These are phyloP conservation scores for Macropus fuliginosus DNA, from an alignment of 2,797 vertebrate genomes.

Conservation along the genomic window DNA sequence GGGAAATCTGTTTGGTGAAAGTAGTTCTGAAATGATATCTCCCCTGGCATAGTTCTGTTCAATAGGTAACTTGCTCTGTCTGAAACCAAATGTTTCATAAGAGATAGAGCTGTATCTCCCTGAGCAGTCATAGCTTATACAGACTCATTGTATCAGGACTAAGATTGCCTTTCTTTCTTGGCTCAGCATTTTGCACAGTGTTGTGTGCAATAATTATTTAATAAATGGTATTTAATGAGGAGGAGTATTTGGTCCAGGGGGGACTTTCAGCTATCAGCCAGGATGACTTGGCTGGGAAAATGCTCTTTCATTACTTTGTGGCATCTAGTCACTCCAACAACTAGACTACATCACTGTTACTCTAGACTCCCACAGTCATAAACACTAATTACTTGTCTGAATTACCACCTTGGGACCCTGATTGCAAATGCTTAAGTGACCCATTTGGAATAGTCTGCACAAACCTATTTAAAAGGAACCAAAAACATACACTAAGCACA, in stretches of 20 bases:
- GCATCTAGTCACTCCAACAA: constrained; percentile 63
- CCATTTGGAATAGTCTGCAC: constrained; percentile 54
- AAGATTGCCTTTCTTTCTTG: background rate
- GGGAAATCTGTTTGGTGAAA: constrained; percentile 13
- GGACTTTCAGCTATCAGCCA: constrained; percentile 58
- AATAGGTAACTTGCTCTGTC: background rate
- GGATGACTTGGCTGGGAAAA: constrained; percentile 57
- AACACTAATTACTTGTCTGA: constrained; percentile 75
- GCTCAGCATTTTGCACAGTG: constrained; percentile 12
- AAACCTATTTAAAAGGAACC: constrained; percentile 36
- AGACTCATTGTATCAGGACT: background rate
- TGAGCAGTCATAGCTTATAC: background rate
- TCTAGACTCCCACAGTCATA: constrained; percentile 69
- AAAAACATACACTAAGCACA: constrained; percentile 58
- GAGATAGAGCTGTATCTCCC: background rate
- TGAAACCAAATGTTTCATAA: background rate
- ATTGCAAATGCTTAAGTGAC: constrained; percentile 70
- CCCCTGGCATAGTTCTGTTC: background rate
- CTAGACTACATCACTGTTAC: constrained; percentile 70
- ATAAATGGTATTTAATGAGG: constrained; percentile 45
- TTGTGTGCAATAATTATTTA: constrained; percentile 48
- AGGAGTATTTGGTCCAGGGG: constrained; percentile 62
- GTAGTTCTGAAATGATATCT: background rate
- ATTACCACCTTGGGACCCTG: constrained; percentile 62
- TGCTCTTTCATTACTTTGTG: constrained; percentile 62